Base-by-base conservation (phyloP, 2,113 vertebrate species). In the Chaetodon auriga region DNA sequence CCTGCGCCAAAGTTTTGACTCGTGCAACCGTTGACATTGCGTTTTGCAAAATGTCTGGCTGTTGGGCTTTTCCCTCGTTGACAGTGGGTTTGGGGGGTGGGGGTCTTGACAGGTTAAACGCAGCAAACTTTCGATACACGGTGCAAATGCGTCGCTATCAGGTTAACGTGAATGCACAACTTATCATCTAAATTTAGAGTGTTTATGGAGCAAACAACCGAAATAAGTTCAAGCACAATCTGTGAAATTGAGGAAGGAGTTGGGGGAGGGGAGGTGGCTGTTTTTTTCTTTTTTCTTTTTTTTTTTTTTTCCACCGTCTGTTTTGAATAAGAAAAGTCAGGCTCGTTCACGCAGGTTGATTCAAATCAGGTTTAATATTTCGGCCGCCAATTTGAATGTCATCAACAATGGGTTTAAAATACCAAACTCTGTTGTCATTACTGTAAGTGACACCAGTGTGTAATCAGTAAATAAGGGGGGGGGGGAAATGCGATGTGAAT, bases 241-340 rank as follows among this genome's bases (percentile, higher is more conserved):
- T 79, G 75, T 54, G 62, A 46, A 43, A 70, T 51, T 84, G 73
- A 81, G 85, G 79, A 89, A 78, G 62, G 21, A 66, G 63, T 62
- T 71, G 89, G 88, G 91, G 89, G 88, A 86, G 87, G 84, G 87
- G 82, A 68, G 36, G 53, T 51, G 46, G 49, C 12, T 18, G 14
- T 62, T 64, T 36, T 75, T n/a, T 54, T 64, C 60, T 68, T 43
- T 68, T 55, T 78, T 68, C 84, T 71, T 75, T 25, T 66, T 60
- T 30, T 45, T 36, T 35, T 65, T 21, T 41, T 7, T 1, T 8
- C 19, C 16, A 6, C 19, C 6, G 35, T 25, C 45, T 43, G 78
- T 73, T 83, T 75, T 68, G 55, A 54, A 45, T 45, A 2, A 23
- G 35, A 23, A 64, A 70, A 71, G n/a, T 77, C 54, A 10, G 15